Conservation (phyloP, 2,797 vertebrate genomes). For the Cyprinodon diabolis region DNA sequence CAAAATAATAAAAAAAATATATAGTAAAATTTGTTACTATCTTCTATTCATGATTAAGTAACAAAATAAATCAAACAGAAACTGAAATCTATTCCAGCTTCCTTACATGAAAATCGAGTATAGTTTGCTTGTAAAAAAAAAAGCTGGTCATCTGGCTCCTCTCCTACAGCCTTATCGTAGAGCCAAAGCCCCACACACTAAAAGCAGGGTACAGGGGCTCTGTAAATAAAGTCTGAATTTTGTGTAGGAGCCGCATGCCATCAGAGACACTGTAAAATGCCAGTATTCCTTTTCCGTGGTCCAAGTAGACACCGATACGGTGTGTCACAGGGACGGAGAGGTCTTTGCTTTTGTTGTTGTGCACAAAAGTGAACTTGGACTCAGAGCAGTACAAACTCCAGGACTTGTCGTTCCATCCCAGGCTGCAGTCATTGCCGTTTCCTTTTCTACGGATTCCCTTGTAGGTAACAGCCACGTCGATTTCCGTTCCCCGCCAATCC, state of each 20-base stretch:
- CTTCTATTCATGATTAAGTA: neutral
- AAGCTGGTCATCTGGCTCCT: neutral
- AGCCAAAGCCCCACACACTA: slow-evolving; percentile 83
- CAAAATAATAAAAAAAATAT: slow-evolving; percentile 8
- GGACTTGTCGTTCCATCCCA: slow-evolving; percentile 84
- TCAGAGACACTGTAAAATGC: slow-evolving; percentile 81
- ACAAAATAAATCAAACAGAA: slow-evolving; percentile 3
- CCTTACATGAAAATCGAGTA: neutral
- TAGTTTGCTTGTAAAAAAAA: neutral
- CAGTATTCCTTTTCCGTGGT: slow-evolving; percentile 73
- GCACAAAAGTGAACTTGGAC: slow-evolving; percentile 79
- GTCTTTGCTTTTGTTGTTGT: slow-evolving; percentile 77
- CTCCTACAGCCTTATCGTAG: slow-evolving; percentile 63
- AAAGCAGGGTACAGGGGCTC: slow-evolving; percentile 84
- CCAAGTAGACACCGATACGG: slow-evolving; percentile 81
- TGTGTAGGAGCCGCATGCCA: slow-evolving; percentile 80
- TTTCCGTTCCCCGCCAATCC: slow-evolving; percentile 79
- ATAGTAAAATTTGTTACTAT: neutral
- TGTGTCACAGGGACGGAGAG: slow-evolving; percentile 64
- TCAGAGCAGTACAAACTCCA: slow-evolving; percentile 85
- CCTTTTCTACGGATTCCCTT: slow-evolving; percentile 78
- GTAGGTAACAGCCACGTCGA: slow-evolving; percentile 78
- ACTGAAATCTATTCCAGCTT: neutral
- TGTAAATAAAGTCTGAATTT: slow-evolving; percentile 74
- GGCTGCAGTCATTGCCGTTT: slow-evolving; percentile 76